phyloP scores from a whole-genome alignment of 2,113 vertebrate genomes.

The Microcebus murinus region DNA sequence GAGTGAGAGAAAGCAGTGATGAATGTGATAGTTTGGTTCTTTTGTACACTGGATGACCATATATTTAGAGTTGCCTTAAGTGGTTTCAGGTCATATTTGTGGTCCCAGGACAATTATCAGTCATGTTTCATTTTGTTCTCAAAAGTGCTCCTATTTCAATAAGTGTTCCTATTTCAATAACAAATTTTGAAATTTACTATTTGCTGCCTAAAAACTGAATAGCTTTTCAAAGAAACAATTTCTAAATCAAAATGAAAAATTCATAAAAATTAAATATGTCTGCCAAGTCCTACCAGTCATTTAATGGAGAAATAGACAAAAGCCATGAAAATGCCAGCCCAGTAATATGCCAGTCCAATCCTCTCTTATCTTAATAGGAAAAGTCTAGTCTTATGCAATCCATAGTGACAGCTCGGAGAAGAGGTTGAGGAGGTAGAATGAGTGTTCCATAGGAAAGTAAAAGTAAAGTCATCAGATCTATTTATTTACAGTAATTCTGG shows the following conservation, averaged over 20 bases:
- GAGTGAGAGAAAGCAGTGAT: neutral
- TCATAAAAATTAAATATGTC: neutral
- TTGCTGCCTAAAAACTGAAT: neutral
- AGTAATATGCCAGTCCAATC: neutral
- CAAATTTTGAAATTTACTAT: neutral
- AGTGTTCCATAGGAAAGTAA: neutral
- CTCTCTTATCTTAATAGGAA: neutral
- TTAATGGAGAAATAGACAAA: neutral
- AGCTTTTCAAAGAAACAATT: slow-evolving; percentile 1
- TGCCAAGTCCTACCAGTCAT: neutral
- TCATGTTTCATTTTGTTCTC: neutral
- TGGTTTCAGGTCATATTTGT: neutral
- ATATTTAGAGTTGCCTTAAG: neutral
- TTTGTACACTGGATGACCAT: neutral
- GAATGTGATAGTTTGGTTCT: neutral
- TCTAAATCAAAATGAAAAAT: neutral
- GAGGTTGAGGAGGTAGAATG: neutral
- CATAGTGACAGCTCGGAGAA: neutral
- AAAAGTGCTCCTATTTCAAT: neutral
- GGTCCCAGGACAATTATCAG: neutral
- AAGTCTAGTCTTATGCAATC: neutral
- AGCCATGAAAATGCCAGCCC: neutral
- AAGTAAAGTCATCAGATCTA: neutral
- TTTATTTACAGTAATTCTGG: neutral
- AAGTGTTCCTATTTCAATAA: neutral